phyloP scores from a whole-genome alignment of 2,113 vertebrate genomes.

The Aramus guarauna region DNA sequence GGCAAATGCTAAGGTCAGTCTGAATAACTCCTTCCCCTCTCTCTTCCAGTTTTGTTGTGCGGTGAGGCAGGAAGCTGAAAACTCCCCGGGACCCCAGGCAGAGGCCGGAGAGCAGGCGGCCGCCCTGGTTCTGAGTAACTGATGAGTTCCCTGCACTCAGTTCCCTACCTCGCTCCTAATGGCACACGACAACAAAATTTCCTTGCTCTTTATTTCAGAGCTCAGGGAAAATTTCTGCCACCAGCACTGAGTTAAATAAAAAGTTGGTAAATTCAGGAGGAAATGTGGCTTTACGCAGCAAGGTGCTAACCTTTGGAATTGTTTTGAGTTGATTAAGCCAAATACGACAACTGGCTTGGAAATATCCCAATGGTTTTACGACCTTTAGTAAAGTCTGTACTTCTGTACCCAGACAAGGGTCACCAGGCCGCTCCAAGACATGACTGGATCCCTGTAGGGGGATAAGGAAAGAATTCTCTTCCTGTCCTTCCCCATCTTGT shows the following conservation, averaged over 20 bases:
- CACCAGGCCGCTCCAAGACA: background rate
- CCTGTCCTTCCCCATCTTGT: background rate
- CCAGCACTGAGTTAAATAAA: background rate
- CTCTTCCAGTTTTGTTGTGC: background rate
- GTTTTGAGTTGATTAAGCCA: background rate
- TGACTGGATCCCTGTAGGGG: background rate
- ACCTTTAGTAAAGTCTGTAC: slow-evolving; percentile 14
- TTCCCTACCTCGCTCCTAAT: background rate
- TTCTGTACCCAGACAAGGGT: slow-evolving; percentile 44
- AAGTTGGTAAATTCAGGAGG: background rate
- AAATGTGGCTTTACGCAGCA: background rate
- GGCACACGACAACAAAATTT: background rate
- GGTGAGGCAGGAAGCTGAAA: background rate
- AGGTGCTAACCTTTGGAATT: slow-evolving; percentile 47
- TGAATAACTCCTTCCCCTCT: background rate
- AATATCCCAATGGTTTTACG: slow-evolving; percentile 37
- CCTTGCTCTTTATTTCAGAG: background rate
- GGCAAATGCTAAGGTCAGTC: background rate
- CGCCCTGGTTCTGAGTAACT: background rate
- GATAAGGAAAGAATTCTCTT: background rate
- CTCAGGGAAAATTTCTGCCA: background rate
- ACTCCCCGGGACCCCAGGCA: background rate
- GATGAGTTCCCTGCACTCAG: background rate
- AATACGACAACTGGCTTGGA: background rate
- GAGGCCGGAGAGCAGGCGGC: background rate